Base-by-base conservation (phyloP, 2,113 vertebrate species). In the Myocastor coypus region DNA sequence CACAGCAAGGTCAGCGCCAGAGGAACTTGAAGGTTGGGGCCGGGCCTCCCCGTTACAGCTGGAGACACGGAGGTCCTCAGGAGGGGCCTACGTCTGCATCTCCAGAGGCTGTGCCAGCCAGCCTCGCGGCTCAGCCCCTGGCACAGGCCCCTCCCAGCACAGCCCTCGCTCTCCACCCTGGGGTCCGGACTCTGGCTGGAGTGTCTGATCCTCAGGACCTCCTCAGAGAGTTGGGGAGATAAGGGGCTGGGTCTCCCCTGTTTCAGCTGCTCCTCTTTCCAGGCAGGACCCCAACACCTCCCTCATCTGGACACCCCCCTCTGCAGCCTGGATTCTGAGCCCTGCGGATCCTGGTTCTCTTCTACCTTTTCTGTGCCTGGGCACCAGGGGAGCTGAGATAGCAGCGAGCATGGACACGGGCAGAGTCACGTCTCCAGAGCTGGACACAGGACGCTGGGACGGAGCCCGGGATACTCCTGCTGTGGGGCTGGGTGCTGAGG, bases 91-190 rank as follows among this genome's bases (percentile, higher is more conserved):
- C 0, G 10, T 71, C 77, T 8, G 32, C 24, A 13, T 13, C 24
- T 37, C 34, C 55, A n/a, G 42, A 61, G 64, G 17, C 5, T 8
- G 26, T 34, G 7, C n/a, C 30, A 26, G n/a, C 50, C 16, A 0
- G 40, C 11, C 40, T n/a, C 0, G 40, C 2, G 50, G 68, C 12
- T 6, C 17, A 68, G 46, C 11, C 11, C 22, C 13, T 4, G 30
- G n/a, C 7, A 26, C 24, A 0, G 0, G 0, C 20, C 9, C 24
- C 22, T 69, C 46, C 55, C 46, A 11, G 37, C 16, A 5, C 14
- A 6, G 37, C 40, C 86, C 37, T 8, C 59, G 52, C 46, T 55
- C 6, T 30, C 34, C 34, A 40, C 34, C 19, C 11, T 13, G 57
- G 7, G 24, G 19, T 14, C 10, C 7, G 11, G 19, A 20, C 50